Evolutionary conservation across 2,797 vertebrate species (phyloP), one percentile per base, ranked within the genome.

Genomic region (Poecilia gillii): DNA sequence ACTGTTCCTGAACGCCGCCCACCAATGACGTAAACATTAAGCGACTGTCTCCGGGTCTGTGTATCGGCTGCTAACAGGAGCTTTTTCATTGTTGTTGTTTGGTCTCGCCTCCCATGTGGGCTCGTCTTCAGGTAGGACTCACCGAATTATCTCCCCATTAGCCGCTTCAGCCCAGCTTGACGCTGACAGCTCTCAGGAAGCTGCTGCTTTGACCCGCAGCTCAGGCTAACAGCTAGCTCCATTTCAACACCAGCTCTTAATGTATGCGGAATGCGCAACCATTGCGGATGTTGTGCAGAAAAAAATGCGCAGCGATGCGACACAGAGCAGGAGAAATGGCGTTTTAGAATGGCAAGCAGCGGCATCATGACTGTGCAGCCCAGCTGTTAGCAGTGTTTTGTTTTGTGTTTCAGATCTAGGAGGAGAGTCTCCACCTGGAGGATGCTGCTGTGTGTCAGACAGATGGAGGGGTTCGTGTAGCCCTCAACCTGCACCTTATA

Each of bases 211-310:
- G 16, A n/a, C 39, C 74, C 51, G 20, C 62, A 47, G 33, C 80
- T 41, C 62, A 57, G 31, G 91, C 93, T 87, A 81, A 25, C 71
- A 20, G 83, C 88, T 91, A 92, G 92, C 90, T 73, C 78, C 82
- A 77, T 70, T 72, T 84, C 81, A 83, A 79, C 76, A 93, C 88
- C 89, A 93, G 92, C 91, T 82, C 85, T 89, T 94, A 94, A 94
- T 95, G 90, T 95, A 96, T 96, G 95, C 95, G 92, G 93, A 93
- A 95, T 95, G 94, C 95, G 93, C 95, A 95, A 92, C 90, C 94
- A 91, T 95, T 96, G 95, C 96, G 96, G 95, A 96, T 94, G 94
- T 94, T 89, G 95, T 95, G 95, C 95, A 95, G 93, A 95, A 86
- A 84, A 83, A 93, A 94, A 91, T 90, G 94, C 95, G 94, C 94